A percentile compares a stretch with the other conserved stretches of the same genome.
phyloP scores from a whole-genome alignment of 2,113 vertebrate species.

The Brachyhypopomus gauderio region DNA sequence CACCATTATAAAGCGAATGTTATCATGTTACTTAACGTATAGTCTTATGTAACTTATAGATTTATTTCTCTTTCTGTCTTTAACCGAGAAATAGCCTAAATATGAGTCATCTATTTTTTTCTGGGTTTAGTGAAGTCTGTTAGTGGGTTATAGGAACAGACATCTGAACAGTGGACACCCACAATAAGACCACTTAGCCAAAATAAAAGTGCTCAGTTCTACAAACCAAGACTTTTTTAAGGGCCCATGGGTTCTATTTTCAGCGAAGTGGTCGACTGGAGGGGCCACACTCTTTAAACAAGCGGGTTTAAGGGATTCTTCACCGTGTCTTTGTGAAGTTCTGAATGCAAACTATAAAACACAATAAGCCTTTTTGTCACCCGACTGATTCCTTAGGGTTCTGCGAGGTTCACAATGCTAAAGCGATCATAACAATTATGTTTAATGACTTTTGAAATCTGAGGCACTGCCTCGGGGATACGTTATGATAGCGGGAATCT shows the following conservation, averaged over 20 bases:
- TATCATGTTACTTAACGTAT: background rate
- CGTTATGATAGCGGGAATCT: slow-evolving; percentile 5
- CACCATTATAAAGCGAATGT: background rate
- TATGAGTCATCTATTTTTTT: background rate
- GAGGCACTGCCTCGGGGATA: background rate
- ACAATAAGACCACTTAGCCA: background rate
- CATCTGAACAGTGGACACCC: slow-evolving; percentile 1
- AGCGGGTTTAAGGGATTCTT: slow-evolving; percentile 13
- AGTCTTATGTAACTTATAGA: background rate
- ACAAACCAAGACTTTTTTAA: slow-evolving; percentile 35
- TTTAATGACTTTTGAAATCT: background rate
- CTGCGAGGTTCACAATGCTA: slow-evolving; percentile 10
- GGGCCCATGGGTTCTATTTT: slow-evolving; percentile 26
- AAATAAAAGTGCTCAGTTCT: slow-evolving; percentile 17
- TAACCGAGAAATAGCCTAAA: too few species aligned
- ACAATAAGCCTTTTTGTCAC: slow-evolving; percentile 16
- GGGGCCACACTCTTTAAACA: slow-evolving; percentile 27
- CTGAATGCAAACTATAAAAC: slow-evolving; percentile 32
- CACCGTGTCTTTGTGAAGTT: background rate
- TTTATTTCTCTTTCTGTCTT: background rate
- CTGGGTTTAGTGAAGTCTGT: background rate
- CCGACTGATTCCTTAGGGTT: background rate
- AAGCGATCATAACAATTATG: background rate
- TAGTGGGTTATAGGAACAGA: background rate
- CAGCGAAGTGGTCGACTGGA: background rate